A percentile compares a stretch with the other conserved stretches of the same genome.
Evolutionary conservation across 2,888 invertebrate genomes (phyloP).

Genomic region (Spialia ferax): DNA sequence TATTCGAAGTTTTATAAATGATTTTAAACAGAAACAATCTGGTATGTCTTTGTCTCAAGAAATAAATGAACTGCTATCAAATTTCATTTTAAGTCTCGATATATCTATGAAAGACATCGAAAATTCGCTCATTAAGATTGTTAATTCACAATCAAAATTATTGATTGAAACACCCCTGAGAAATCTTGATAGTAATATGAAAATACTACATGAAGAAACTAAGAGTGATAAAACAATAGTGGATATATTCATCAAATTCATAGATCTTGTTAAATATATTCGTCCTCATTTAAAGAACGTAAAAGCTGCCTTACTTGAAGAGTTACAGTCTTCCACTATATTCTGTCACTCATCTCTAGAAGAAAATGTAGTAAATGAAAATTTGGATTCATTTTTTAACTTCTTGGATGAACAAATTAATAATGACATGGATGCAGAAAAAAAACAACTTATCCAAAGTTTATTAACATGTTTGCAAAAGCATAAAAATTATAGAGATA

Average conservation of each 20-base stretch:
- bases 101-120: slow-evolving; percentile 61
- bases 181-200: slow-evolving; percentile 53
- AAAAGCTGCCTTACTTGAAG: slow-evolving; percentile 37
- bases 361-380: slow-evolving; percentile 50
- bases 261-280: slow-evolving; percentile 42
- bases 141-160: slow-evolving; percentile 62
- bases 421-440: slow-evolving; percentile 35
- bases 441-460: slow-evolving; percentile 53
- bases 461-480: slow-evolving; percentile 59
- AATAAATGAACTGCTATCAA: slow-evolving; percentile 55
- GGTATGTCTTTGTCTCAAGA: slow-evolving; percentile 59
- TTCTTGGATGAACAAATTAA: slow-evolving; percentile 51
- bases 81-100: slow-evolving; percentile 61
- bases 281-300: slow-evolving; percentile 52
- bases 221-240: slow-evolving; percentile 44
- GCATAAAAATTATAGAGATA: slow-evolving; percentile 66
- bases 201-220: slow-evolving; percentile 40
- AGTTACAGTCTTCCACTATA: slow-evolving; percentile 35
- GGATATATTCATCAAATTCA: slow-evolving; percentile 44
- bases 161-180: slow-evolving; percentile 59
- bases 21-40: slow-evolving; percentile 58
- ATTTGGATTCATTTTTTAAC: slow-evolving; percentile 55
- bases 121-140: slow-evolving; percentile 58
- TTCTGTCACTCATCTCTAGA: slow-evolving; percentile 32
- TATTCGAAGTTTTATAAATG: slow-evolving; percentile 58